phyloP scores from a whole-genome alignment of 1,140 invertebrate species.

The Calliopsis andreniformis region DNA sequence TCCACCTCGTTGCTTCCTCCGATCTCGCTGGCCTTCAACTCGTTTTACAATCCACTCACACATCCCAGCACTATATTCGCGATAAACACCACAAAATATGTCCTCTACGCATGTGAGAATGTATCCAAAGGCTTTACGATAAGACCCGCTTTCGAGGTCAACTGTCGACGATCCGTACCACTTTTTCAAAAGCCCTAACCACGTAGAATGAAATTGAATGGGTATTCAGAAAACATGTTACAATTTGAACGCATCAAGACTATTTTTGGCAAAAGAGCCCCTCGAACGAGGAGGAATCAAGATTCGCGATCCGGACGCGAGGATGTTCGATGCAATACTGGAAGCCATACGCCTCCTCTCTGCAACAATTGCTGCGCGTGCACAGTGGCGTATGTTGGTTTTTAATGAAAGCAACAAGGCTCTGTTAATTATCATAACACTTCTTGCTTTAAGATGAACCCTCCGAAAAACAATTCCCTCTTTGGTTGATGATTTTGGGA shows the following conservation, averaged over 20 bases:
- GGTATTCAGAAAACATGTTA: no score
- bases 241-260: no score
- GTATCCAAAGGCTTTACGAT: not conserved
- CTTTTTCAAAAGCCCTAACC: not conserved
- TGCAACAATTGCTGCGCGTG: slow-evolving; percentile 77
- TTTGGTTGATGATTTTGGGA: not conserved
- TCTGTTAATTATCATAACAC: slow-evolving; percentile 60
- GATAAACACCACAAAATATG: not conserved
- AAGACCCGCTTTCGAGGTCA: not conserved
- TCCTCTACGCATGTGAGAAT: not conserved
- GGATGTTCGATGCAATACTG: slow-evolving; percentile 79
- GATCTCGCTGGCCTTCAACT: slow-evolving; percentile 23
- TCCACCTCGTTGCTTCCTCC: not conserved
- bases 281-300: not conserved
- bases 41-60: slow-evolving; percentile 28
- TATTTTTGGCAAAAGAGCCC: no score
- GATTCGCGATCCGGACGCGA: slow-evolving; percentile 68
- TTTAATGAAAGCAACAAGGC: slow-evolving; percentile 71
- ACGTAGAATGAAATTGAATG: no score
- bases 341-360: slow-evolving; percentile 69
- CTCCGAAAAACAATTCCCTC: no score
- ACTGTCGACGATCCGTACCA: not conserved
- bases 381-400: slow-evolving; percentile 77
- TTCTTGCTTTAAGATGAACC: slow-evolving; percentile 15
- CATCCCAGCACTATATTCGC: not conserved